Evolutionary conservation across 2,797 vertebrate genomes (phyloP).

Genomic region (Crypturellus tataupa): DNA sequence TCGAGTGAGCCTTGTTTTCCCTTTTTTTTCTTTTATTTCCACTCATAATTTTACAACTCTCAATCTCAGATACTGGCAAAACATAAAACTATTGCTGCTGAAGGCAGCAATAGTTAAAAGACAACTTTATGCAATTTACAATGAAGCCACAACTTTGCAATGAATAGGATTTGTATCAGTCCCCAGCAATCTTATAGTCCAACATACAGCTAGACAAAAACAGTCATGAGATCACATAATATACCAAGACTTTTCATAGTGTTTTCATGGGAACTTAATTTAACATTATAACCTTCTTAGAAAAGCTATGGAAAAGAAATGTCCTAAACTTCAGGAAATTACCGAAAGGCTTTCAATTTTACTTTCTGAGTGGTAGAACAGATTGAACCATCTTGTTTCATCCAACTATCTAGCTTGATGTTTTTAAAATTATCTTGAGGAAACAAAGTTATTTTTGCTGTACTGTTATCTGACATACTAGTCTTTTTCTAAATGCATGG

Average conservation of each 20-base stretch:
- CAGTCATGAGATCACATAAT: neutral
- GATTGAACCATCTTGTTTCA: neutral
- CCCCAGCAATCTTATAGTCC: neutral
- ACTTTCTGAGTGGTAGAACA: neutral
- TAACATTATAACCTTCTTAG: neutral
- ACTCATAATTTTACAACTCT: neutral
- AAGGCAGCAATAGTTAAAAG: neutral
- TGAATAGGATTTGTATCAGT: neutral
- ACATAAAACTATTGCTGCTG: neutral
- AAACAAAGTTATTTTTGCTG: neutral
- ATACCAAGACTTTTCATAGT: neutral
- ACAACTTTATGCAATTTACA: neutral
- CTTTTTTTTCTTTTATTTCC: neutral
- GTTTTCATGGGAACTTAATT: neutral
- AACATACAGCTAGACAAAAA: neutral
- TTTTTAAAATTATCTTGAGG: neutral
- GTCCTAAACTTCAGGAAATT: neutral
- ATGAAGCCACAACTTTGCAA: neutral
- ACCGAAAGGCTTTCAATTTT: neutral
- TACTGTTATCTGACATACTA: neutral
- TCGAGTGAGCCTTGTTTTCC: neutral
- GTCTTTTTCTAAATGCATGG: neutral
- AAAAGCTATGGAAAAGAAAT: neutral
- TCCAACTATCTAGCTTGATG: neutral
- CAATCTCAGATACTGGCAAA: neutral